Evolutionary conservation across 1,140 invertebrate species (phyloP), one percentile per base, ranked within the genome.

Genomic region (Capitella teleta): DNA sequence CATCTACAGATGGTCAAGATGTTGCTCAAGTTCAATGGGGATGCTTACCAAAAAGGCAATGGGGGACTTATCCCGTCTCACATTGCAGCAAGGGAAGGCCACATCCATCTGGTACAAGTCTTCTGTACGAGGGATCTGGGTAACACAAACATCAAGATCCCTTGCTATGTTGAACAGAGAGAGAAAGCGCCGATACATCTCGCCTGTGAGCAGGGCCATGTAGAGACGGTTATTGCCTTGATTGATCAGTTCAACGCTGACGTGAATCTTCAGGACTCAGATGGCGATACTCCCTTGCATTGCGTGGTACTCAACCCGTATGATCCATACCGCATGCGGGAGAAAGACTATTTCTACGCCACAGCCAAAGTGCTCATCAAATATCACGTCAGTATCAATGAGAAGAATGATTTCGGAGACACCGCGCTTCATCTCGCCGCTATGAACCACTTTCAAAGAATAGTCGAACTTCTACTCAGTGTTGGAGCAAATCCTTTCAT

Each of bases 31-130:
- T 46, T 50, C 23, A 43, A 51, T 45, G 53, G 47, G 3, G 53
- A 54, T 24, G 21, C 50, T 18, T 45, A 54, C 34, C 53, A 51
- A 37, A 49, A 54, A 36, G 53, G 53, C 4, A 19, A 42, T 18
- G 24, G 26, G 36, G 53, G 42, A 21, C 30, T 43, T 19, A 51
- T 51, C 8, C 53, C 53, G 12, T 28, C 48, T 12, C 48, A 51
- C 26, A 54, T 54, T 28, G 53, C 53, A 19, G 47, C 53, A 10
- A 51, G 41, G 26, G 53, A 54, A 26, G 53, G 53, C 25, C 53
- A 54, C 19, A 51, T 46, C 5, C 53, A 54, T 46, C 43, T 54
- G 14, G 30, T 54, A 5, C 47, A 54, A 34, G 23, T 50, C 16
- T 47, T 47, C 45, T 44, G 21, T 16, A 28, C 2, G 21, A 24